Percentiles rank a stretch among this genome's conserved stretches.
Conservation (phyloP, 2,113 vertebrate genomes). For the Carlito syrichta region DNA sequence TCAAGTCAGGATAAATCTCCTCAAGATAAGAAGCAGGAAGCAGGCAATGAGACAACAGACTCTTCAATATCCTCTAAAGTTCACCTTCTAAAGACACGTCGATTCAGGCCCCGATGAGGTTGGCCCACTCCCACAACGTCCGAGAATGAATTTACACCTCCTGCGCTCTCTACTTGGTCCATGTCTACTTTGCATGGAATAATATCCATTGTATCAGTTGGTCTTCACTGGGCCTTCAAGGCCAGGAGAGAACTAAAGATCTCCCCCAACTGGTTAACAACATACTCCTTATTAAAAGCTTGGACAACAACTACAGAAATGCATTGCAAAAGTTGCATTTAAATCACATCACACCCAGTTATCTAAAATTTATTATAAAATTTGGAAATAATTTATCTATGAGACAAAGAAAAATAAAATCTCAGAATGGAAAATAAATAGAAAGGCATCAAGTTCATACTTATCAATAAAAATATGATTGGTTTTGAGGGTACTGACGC, state of each 20-base stretch:
- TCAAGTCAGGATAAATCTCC: neutral
- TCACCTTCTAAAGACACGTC: neutral
- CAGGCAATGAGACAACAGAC: neutral
- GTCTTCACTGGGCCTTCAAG: neutral
- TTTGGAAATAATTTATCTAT: constrained; percentile 27
- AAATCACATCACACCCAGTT: neutral
- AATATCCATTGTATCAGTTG: neutral
- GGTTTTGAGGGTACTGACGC: neutral
- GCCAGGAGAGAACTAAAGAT: neutral
- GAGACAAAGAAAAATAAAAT: constrained; percentile 1
- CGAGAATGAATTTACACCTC: neutral
- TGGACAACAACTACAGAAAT: neutral
- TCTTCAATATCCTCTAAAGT: neutral
- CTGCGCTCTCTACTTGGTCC: neutral
- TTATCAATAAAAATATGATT: neutral
- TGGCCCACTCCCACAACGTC: accelerated
- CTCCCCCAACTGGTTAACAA: neutral
- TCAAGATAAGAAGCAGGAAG: neutral
- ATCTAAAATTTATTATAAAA: neutral
- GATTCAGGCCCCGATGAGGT: too few species aligned
- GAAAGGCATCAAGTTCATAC: neutral
- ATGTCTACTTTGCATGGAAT: neutral
- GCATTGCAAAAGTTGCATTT: neutral
- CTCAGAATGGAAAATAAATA: constrained; percentile 33
- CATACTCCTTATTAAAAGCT: neutral